Evolutionary conservation across 2,888 invertebrate genomes (phyloP), one percentile per base, ranked within the genome.

Genomic region (Ariolimax columbianus): DNA sequence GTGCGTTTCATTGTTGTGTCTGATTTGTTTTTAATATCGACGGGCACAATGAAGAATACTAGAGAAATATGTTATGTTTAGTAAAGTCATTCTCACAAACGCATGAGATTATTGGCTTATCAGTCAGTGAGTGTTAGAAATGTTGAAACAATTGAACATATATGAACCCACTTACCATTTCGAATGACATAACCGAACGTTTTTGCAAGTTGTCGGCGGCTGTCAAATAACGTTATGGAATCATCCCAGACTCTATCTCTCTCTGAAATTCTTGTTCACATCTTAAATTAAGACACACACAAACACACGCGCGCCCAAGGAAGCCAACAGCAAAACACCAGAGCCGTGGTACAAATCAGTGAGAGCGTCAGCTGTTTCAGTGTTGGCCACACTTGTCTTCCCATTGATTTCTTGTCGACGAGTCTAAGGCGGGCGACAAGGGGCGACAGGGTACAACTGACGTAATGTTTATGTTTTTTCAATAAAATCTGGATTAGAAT

Each of bases 331-430:
- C 68, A 36, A 59, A 68, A 68, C 68, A 23, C 1, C 33, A 72
- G 26, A 38, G 26, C 2, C 40, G 47, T 47, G 43, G 70, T 9
- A 14, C 30, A 70, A n/a, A 30, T 3, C 51, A 77, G 23, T 1
- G 38, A 78, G 30, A 78, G 26, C 36, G 63, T 59, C 78, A 38
- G 78, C 78, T 78, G 78, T 78, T 78, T n/a, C 33, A 26, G 59
- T 59, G 77, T 59, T 78, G 63, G 40, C 78, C 30, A 63, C 33
- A 63, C 9, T 26, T 38, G 78, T 63, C 78, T n/a, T 26, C 40
- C 40, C 78, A 78, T 78, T 78, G 78, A 78, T 78, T 78, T 78
- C 78, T 63, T 38, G n/a, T 78, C 26, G 78, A 63, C 6, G 23
- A 78, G 78, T 63, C 38, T 33, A 78, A 77, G 7, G 4, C 14